These are phyloP conservation scores for Synergus japonicus DNA, from an alignment of 2,888 invertebrate genomes.

Conservation along the genomic window DNA sequence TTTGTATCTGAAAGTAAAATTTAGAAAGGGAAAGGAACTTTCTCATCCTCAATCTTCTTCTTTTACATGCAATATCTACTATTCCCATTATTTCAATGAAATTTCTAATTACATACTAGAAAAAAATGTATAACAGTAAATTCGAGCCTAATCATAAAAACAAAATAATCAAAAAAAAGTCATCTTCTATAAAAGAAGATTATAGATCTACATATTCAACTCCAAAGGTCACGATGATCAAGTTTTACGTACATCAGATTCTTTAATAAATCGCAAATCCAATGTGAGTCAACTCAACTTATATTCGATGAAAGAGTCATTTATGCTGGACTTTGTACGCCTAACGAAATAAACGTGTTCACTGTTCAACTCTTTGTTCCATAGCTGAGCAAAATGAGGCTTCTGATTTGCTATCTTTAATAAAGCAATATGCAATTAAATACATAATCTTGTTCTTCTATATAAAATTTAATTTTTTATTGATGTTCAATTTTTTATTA, in stretches of 20 bases:
- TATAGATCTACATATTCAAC: neutral
- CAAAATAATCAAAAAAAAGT: neutral
- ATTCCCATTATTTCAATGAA: neutral
- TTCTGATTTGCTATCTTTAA: neutral
- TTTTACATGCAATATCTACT: neutral
- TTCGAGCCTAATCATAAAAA: neutral
- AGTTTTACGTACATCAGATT: neutral
- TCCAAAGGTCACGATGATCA: neutral
- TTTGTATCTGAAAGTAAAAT: slow-evolving; percentile 39
- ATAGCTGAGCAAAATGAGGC: neutral
- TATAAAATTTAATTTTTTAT: too few relatives aligned
- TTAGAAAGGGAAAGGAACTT: slow-evolving; percentile 34
- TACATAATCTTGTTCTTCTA: neutral
- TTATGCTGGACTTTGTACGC: slow-evolving; percentile 31
- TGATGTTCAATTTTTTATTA: too few relatives aligned
- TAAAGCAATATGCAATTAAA: neutral
- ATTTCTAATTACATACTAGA: neutral
- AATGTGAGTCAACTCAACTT: neutral
- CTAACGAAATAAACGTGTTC: neutral
- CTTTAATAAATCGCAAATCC: slow-evolving; percentile 11
- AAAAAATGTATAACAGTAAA: too few relatives aligned
- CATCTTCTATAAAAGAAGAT: too few relatives aligned
- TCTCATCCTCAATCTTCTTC: slow-evolving; percentile 17
- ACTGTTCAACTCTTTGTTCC: slow-evolving; percentile 9
- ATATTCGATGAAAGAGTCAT: slow-evolving; percentile 17